A percentile compares a stretch with the other conserved stretches of the same genome.
phyloP scores from a whole-genome alignment of 2,797 vertebrate species.

The Rhinatrema bivittatum region DNA sequence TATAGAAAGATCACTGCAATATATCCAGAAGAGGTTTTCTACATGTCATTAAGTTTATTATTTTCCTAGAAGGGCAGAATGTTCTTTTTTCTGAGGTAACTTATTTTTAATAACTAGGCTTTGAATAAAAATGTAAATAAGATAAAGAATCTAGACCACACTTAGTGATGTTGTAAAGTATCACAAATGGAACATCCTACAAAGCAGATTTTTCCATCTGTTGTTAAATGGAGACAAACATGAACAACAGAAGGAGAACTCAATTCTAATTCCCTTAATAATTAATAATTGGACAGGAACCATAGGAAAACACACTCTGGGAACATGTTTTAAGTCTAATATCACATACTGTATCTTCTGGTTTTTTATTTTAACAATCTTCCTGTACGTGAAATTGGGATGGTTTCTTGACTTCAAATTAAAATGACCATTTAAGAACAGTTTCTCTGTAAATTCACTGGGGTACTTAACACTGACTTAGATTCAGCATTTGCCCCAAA shows the following conservation, averaged over 20 bases:
- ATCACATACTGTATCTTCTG: neutral
- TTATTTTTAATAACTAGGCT: too few species aligned
- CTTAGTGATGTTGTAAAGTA: conserved; percentile 8
- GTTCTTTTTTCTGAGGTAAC: too few species aligned
- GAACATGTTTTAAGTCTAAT: neutral
- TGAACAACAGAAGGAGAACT: conserved; percentile 9
- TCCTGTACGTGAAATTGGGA: neutral
- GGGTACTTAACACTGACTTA: too few species aligned
- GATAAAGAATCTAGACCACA: too few species aligned
- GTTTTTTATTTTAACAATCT: neutral
- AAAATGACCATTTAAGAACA: too few species aligned
- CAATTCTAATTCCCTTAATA: conserved; percentile 2
- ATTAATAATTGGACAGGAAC: conserved; percentile 11
- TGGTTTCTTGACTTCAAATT: neutral
- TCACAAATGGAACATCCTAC: conserved; percentile 5
- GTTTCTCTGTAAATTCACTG: too few species aligned
- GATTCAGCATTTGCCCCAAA: too few species aligned
- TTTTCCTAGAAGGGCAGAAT: too few species aligned
- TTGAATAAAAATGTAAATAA: too few species aligned
- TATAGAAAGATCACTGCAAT: too few species aligned
- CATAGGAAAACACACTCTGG: neutral
- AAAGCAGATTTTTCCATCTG: conserved; percentile 1
- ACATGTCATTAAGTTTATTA: too few species aligned
- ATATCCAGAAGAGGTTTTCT: too few species aligned
- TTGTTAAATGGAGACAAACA: conserved; percentile 1